Evolutionary conservation across 2,113 vertebrate species (phyloP).

Genomic region (Chaetodon auriga): DNA sequence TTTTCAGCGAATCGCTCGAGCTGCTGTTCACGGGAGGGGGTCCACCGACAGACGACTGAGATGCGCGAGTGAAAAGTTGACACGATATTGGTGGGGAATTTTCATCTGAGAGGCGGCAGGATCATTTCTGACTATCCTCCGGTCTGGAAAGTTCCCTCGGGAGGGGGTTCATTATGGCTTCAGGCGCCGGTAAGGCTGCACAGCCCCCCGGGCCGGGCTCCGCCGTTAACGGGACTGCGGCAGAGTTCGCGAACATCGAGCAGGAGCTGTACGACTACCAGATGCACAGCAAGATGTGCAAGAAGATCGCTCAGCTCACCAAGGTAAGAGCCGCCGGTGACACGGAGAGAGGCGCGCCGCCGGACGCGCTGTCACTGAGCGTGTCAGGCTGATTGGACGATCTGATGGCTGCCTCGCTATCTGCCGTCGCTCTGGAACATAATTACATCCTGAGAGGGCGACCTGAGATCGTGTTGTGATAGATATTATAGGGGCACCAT

Average conservation of each 20-base stretch:
- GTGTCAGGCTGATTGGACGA: conserved; percentile 35
- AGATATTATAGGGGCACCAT: background rate
- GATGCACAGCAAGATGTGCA: conserved; percentile 97
- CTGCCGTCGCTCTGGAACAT: conserved; percentile 25
- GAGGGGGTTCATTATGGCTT: conserved; percentile 84
- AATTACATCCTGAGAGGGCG: background rate
- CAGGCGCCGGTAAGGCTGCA: conserved; percentile 87
- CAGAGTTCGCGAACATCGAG: conserved; percentile 80
- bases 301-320: conserved; percentile 99
- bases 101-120: conserved; percentile 63
- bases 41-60: conserved; percentile 64
- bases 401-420: conserved; percentile 40
- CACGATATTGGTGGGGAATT: conserved; percentile 60
- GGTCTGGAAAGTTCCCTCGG: conserved; percentile 70
- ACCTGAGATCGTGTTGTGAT: background rate
- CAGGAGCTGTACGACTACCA: conserved; percentile 86
- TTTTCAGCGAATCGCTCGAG: conserved; percentile 63
- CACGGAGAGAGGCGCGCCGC: conserved; percentile 44
- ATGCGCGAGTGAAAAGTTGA: conserved; percentile 69
- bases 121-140: conserved; percentile 66
- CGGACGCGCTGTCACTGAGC: conserved; percentile 35
- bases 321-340: conserved; percentile 87
- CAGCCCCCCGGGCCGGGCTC: conserved; percentile 82
- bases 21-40: conserved; percentile 57
- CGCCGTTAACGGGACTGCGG: conserved; percentile 85